Percentiles rank a stretch among this genome's conserved stretches.
Evolutionary conservation across 2,888 invertebrate genomes (phyloP).

Genomic region (Pollenia angustigena): DNA sequence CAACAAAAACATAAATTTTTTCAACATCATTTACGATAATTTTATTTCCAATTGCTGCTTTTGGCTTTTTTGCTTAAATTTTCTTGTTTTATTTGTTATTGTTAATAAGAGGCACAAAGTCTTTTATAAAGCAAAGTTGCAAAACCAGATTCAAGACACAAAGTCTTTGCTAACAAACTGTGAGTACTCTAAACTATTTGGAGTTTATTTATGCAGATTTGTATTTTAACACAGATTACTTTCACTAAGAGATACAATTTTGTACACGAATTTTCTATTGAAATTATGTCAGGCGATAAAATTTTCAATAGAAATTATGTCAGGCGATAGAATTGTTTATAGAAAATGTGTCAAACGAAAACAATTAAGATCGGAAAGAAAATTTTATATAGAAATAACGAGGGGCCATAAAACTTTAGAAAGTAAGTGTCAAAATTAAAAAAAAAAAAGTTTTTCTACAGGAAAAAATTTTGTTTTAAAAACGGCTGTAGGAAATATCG

Average conservation of each 20-base stretch:
- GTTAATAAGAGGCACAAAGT: not conserved
- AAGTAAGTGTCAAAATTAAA: no score
- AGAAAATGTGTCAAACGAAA: no score
- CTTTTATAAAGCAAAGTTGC: conserved; percentile 23
- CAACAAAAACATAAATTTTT: conserved; percentile 26
- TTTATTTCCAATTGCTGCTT: conserved; percentile 44
- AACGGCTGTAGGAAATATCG: no score
- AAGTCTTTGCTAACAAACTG: conserved; percentile 27
- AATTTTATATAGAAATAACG: no score
- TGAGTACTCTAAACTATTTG: conserved; percentile 6
- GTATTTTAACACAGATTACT: conserved; percentile 7
- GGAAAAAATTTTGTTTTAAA: no score
- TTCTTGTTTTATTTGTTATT: not conserved
- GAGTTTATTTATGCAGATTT: not conserved
- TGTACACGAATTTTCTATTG: not conserved
- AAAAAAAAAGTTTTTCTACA: no score
- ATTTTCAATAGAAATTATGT: no score
- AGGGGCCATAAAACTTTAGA: no score
- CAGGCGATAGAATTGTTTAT: no score
- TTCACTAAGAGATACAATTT: conserved; percentile 4
- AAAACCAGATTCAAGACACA: conserved; percentile 44
- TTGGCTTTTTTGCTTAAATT: not conserved
- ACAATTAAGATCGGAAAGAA: no score
- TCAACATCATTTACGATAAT: conserved; percentile 25
- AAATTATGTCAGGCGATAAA: no score